Evolutionary conservation across 2,113 vertebrate genomes (phyloP), one percentile per base, ranked within the genome.

Genomic region (Hypanus sabinus): DNA sequence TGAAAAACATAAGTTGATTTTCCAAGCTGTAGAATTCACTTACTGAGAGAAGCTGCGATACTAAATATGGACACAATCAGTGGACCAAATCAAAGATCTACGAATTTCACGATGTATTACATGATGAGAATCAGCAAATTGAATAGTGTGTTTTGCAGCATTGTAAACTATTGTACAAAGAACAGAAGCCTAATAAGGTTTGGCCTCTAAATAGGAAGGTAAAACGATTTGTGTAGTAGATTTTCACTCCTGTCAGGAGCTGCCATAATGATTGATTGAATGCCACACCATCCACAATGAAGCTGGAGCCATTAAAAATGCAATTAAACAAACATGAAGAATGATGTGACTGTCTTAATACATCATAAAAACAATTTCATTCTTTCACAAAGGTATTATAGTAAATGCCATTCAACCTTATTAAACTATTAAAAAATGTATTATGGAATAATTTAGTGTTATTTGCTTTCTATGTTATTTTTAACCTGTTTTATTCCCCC

Each of bases 261-360:
- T 93, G 91, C 36, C 91, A 46, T 16, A 10, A 55, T 93, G 91
- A 93, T 93, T 93, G 91, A 93, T 93, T 90, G 91, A 73, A 75
- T 75, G 91, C 68, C 91, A 93, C 70, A 73, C 68, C 22, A 46
- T 93, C 68, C 65, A 93, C 91, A 93, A 93, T 93, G 70, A 73
- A 73, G 70, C 91, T 71, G 70, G 73, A 93, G 91, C 91, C 55
- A 93, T 93, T 93, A 93, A 93, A 93, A 93, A 93, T 93, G 91
- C 91, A 93, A 93, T 93, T 93, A 93, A 75, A 93, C 91, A 93
- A 93, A 93, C 68, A 93, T 75, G 91, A 93, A 73, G 36, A 93
- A 93, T 46, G 91, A 93, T 73, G 70, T 73, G 91, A 55, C 91
- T 93, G 68, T 93, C 36, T 93, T 27, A 73, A 93, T 93, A 93